Evolutionary conservation across 2,888 invertebrate genomes (phyloP).

Genomic region (Andrena marginata): DNA sequence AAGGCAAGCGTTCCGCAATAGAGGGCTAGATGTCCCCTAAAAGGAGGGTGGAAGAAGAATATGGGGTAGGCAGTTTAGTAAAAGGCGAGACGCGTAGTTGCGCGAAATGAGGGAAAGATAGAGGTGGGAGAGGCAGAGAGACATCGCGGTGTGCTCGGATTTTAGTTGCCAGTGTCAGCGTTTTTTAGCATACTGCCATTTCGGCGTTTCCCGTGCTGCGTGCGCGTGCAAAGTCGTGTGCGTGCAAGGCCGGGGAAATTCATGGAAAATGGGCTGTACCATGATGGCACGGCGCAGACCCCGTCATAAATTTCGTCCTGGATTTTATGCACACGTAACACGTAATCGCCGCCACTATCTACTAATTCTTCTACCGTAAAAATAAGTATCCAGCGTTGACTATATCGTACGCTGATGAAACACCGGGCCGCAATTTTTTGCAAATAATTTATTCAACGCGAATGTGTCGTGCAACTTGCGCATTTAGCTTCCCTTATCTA

Average conservation of each 20-base stretch:
- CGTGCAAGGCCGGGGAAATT: constrained; percentile 34
- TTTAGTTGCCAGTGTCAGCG: constrained; percentile 73
- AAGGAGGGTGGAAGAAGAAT: constrained; percentile 6
- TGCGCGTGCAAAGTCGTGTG: constrained; percentile 44
- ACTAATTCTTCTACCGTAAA: constrained; percentile 31
- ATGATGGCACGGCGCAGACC: constrained; percentile 18
- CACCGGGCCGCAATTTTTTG: neutral
- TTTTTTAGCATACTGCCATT: constrained; percentile 73
- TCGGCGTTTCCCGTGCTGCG: constrained; percentile 66
- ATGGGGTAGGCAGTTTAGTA: constrained; percentile 34
- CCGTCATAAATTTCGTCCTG: constrained; percentile 37
- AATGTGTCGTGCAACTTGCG: neutral
- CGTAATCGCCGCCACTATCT: constrained; percentile 35
- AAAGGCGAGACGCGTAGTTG: constrained; percentile 43
- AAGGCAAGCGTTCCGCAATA: constrained; percentile 21
- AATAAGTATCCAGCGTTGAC: constrained; percentile 2
- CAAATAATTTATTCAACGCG: constrained; percentile 39
- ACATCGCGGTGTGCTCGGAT: constrained; percentile 53
- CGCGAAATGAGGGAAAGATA: constrained; percentile 17
- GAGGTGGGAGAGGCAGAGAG: constrained; percentile 34
- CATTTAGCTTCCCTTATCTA: constrained; percentile 15
- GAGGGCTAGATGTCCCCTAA: constrained; percentile 40
- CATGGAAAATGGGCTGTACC: constrained; percentile 38
- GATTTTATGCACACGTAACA: constrained; percentile 20
- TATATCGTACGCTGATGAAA: neutral